Evolutionary conservation across 1,140 invertebrate genomes (phyloP), one percentile per base, ranked within the genome.

Genomic region (Macrostomum lignano): DNA sequence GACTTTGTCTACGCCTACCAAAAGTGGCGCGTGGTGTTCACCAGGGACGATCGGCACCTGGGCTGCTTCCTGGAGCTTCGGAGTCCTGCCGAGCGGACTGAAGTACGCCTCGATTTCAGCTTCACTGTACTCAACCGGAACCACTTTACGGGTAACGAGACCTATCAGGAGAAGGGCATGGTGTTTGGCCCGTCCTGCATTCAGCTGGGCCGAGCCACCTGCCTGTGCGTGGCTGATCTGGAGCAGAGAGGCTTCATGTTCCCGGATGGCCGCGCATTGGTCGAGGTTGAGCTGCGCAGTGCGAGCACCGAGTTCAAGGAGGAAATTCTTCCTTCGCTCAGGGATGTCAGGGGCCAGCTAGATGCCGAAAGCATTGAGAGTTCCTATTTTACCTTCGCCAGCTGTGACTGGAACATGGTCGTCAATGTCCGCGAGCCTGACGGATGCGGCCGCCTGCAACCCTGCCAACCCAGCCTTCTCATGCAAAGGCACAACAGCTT

Each of bases 1-100:
- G 74, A 78, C 47, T 72, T 78, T 49, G 66, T 68, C 17, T 77
- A 73, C 54, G 73, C 73, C 6, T 72, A 74, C 48, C 74, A 78
- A 45, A 64, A 67, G 57, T 81, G 74, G 74, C 72, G 71, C n/a
- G 70, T 78, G 32, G 72, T 72, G 2, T 75, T 78, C 51, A 70
- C 68, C 0, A 64, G 72, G 13, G 69, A 68, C 19, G 73, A 76
- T 45, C 71, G 73, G 47, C 67, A 73, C 40, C 51, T 76, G 40
- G 74, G 74, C 2, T 71, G 74, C 6, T 77, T 73, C 47, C 60
- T 77, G 35, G 72, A 74, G 21, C 71, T 74, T 66, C 63, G 69
- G 14, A 71, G 67, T 37, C 66, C 69, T 2, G 70, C 70, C 31
- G 67, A 71, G 37, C 70, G 57, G 2, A 67, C 75, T 56, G 40